Evolutionary conservation across 2,888 invertebrate genomes (phyloP).

Genomic region (Plemyria rubiginata): DNA sequence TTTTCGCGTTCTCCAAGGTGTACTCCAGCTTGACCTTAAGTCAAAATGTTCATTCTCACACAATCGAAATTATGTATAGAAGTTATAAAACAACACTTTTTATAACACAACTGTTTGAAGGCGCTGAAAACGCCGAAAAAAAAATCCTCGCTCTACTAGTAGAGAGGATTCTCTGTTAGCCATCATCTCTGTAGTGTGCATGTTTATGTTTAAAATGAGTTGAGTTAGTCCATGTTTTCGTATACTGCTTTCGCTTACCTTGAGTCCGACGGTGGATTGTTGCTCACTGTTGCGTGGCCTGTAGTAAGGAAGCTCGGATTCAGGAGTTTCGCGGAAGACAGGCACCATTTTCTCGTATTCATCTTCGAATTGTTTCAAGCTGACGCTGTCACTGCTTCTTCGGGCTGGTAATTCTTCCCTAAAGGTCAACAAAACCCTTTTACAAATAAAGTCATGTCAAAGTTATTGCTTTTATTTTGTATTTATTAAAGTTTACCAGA

Average conservation of each 20-base stretch:
- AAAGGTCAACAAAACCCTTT: conserved; percentile 13
- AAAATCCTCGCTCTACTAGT: too few species aligned
- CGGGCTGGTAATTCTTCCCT: conserved; percentile 40
- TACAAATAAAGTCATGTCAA: too few species aligned
- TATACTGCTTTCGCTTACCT: conserved; percentile 18
- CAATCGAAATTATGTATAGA: too few species aligned
- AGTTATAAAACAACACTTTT: too few species aligned
- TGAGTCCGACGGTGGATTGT: conserved; percentile 46
- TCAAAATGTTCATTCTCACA: background rate
- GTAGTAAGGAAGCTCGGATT: conserved; percentile 16
- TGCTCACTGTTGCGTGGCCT: conserved; percentile 29
- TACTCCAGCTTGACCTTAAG: conserved; percentile 51
- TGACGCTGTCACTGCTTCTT: conserved; percentile 36
- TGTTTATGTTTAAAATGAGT: too few species aligned
- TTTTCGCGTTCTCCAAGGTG: conserved; percentile 57
- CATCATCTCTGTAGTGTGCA: background rate
- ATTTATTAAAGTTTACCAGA: too few species aligned
- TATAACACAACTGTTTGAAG: too few species aligned
- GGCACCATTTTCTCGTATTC: conserved; percentile 43
- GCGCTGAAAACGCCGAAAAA: too few species aligned
- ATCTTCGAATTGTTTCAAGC: conserved; percentile 43
- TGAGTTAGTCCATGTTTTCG: too few species aligned
- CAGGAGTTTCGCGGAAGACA: conserved; percentile 23
- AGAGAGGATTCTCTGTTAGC: too few species aligned
- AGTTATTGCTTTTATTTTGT: too few species aligned